Evolutionary conservation across 2,888 invertebrate species (phyloP).

Genomic region (Orthosia gothica): DNA sequence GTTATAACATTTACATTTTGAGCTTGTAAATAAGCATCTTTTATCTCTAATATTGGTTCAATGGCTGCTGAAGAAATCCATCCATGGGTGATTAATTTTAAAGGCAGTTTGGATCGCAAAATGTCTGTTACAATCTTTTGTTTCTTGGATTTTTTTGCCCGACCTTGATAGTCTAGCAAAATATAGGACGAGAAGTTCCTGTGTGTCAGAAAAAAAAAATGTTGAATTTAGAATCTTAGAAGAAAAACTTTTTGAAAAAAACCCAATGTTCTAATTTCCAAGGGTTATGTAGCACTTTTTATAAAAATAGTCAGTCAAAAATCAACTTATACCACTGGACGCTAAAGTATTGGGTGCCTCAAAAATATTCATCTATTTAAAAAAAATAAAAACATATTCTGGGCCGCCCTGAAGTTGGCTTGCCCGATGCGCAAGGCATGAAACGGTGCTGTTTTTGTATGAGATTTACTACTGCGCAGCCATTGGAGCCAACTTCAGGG

Average conservation of each 20-base stretch:
- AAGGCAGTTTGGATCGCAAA: not conserved
- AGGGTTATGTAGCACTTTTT: not conserved
- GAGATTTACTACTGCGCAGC: too few species aligned
- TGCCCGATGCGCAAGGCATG: too few species aligned
- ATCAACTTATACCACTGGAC: too few species aligned
- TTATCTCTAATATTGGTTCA: not conserved
- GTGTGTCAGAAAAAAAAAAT: not conserved
- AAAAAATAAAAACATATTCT: too few species aligned
- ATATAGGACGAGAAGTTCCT: constrained; percentile 1
- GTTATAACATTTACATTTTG: constrained; percentile 9
- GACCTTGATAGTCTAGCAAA: constrained; percentile 10
- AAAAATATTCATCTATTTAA: too few species aligned
- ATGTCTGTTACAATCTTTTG: not conserved
- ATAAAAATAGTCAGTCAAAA: not conserved
- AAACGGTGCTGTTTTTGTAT: too few species aligned
- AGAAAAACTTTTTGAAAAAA: not conserved
- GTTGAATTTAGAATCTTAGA: not conserved
- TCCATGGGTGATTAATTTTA: constrained; percentile 25
- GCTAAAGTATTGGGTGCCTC: too few species aligned
- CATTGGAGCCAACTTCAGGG: too few species aligned
- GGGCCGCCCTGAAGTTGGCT: too few species aligned
- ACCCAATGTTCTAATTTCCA: not conserved
- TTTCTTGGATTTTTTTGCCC: not conserved
- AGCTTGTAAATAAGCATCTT: not conserved
- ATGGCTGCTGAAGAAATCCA: constrained; percentile 14